Evolutionary conservation across 2,888 invertebrate species (phyloP).

Genomic region (Hermaeophaga mercurialis): DNA sequence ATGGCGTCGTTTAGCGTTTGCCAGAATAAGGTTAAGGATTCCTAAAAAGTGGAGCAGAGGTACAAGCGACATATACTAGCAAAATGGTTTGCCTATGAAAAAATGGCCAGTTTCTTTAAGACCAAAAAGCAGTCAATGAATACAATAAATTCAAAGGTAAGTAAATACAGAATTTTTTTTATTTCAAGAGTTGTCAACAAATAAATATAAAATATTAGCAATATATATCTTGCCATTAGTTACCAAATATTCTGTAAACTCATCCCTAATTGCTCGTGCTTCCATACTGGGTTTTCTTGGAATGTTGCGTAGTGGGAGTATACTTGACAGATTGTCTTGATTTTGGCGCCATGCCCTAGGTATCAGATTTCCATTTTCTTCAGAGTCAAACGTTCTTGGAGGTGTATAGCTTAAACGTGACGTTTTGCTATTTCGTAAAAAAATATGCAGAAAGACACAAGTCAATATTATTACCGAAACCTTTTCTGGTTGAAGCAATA

Average conservation of each 20-base stretch:
- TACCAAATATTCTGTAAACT: neutral
- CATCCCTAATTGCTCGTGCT: constrained; percentile 1
- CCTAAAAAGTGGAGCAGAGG: constrained; percentile 8
- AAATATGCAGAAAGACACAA: constrained; percentile 21
- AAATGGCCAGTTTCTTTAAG: constrained; percentile 10
- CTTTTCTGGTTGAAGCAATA: constrained; percentile 28
- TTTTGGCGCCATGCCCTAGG: constrained; percentile 23
- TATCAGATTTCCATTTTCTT: constrained; percentile 18
- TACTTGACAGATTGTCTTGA: constrained; percentile 10
- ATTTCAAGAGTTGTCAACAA: too few relatives aligned
- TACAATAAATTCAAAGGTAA: constrained; percentile 15
- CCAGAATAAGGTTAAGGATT: too few relatives aligned
- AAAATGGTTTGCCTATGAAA: constrained; percentile 11
- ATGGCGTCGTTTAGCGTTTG: too few relatives aligned
- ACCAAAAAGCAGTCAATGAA: neutral
- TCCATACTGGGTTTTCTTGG: constrained; percentile 21
- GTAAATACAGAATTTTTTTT: neutral
- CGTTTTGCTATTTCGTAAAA: constrained; percentile 19
- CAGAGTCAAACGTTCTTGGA: constrained; percentile 20
- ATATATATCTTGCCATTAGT: too few relatives aligned
- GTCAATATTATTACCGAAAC: constrained; percentile 19
- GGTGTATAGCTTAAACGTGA: constrained; percentile 18
- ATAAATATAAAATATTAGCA: too few relatives aligned
- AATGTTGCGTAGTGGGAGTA: constrained; percentile 14
- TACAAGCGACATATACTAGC: constrained; percentile 7